Percentiles rank a stretch among this genome's conserved stretches.
Conservation (phyloP, 2,888 invertebrate species). For the Tetropium fuscum region DNA sequence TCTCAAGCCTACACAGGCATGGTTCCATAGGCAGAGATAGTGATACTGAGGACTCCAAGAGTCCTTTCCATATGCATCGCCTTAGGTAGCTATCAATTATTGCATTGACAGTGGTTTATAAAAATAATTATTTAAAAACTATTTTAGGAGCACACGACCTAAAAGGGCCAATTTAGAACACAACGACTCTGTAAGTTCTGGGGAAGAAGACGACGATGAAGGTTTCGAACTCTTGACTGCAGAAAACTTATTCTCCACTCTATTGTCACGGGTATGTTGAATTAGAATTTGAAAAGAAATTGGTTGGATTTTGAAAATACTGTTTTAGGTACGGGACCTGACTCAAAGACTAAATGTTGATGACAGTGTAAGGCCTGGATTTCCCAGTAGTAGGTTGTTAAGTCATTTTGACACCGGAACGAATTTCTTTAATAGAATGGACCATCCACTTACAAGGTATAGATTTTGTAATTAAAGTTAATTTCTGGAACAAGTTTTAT, state of each 20-base stretch:
- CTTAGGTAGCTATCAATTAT: slow-evolving; percentile 67
- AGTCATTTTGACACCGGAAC: slow-evolving; percentile 67
- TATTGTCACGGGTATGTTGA: slow-evolving; percentile 80
- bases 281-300: neutral
- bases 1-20: slow-evolving; percentile 70
- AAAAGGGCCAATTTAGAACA: slow-evolving; percentile 75
- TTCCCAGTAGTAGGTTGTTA: slow-evolving; percentile 73
- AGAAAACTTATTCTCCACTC: slow-evolving; percentile 89
- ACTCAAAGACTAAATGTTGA: slow-evolving; percentile 89
- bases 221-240: slow-evolving; percentile 93
- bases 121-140: neutral
- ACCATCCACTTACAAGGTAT: slow-evolving; percentile 67
- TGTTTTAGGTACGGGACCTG: slow-evolving; percentile 79
- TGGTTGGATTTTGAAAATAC: neutral
- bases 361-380: slow-evolving; percentile 75
- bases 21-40: slow-evolving; percentile 70
- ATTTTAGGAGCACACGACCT: slow-evolving; percentile 75
- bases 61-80: slow-evolving; percentile 73
- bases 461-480: no score
- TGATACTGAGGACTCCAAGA: slow-evolving; percentile 70
- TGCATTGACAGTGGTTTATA: neutral
- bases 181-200: slow-evolving; percentile 89
- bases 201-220: slow-evolving; percentile 90
- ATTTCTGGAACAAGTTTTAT: no score
- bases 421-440: slow-evolving; percentile 66